Conservation (phyloP, 2,888 invertebrate species). For the Ochropacha duplaris region DNA sequence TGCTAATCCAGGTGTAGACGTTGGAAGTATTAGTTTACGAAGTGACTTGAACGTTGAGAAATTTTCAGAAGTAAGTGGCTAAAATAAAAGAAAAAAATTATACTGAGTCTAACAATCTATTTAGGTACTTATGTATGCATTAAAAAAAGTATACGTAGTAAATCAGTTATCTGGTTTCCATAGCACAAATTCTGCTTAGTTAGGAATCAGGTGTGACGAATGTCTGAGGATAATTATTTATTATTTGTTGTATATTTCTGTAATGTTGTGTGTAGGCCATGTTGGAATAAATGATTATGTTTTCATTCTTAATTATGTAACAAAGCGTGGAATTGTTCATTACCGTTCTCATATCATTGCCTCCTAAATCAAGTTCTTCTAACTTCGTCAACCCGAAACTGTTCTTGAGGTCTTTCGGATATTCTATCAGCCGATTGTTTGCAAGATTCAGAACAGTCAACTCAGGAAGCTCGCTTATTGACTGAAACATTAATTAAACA, state of each 20-base stretch:
- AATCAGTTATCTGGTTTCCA: too few species aligned
- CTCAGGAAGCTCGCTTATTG: slow-evolving; percentile 68
- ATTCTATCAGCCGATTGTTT: slow-evolving; percentile 69
- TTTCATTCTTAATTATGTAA: not conserved
- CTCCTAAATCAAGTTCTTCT: slow-evolving; percentile 70
- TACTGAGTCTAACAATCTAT: too few species aligned
- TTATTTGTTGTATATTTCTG: too few species aligned
- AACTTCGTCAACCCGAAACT: slow-evolving; percentile 63
- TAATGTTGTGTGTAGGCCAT: too few species aligned
- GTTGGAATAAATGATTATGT: too few species aligned
- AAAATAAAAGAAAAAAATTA: slow-evolving; percentile 37
- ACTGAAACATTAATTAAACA: slow-evolving; percentile 52
- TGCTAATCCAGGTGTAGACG: slow-evolving; percentile 41
- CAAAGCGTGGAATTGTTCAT: slow-evolving; percentile 14
- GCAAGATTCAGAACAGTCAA: slow-evolving; percentile 58
- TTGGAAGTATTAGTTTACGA: slow-evolving; percentile 57
- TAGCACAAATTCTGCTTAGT: too few species aligned
- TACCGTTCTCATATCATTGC: slow-evolving; percentile 76
- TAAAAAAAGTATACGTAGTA: too few species aligned
- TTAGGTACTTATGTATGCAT: too few species aligned
- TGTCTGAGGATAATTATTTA: too few species aligned
- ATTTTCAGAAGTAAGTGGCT: slow-evolving; percentile 56
- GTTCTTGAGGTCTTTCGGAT: slow-evolving; percentile 71
- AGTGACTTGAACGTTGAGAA: slow-evolving; percentile 64
- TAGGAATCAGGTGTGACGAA: too few species aligned